Evolutionary conservation across 2,888 invertebrate species (phyloP).

Genomic region (Sisyra terminalis): DNA sequence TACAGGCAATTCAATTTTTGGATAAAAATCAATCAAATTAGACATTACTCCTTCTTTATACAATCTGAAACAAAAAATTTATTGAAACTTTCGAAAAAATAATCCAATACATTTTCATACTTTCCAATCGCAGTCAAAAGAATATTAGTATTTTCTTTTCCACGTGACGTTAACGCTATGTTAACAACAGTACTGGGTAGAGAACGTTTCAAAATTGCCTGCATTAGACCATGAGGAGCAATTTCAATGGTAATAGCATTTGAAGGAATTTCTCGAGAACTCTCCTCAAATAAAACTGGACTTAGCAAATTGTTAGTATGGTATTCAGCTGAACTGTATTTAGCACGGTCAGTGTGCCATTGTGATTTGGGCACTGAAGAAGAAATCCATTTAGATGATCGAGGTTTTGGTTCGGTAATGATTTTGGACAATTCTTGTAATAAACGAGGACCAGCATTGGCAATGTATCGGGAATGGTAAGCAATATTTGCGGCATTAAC

Average conservation of each 20-base stretch:
- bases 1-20: conserved; percentile 62
- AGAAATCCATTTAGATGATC: conserved; percentile 70
- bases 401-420: conserved; percentile 44
- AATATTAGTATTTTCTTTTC: conserved; percentile 43
- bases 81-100: not conserved
- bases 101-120: conserved; percentile 21
- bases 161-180: conserved; percentile 57
- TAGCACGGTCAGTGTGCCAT: conserved; percentile 50
- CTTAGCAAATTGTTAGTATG: conserved; percentile 71
- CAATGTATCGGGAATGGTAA: conserved; percentile 65
- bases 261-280: conserved; percentile 56
- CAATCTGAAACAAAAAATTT: conserved; percentile 34
- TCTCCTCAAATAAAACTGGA: conserved; percentile 60
- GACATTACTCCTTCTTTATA: conserved; percentile 64
- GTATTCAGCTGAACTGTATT: conserved; percentile 68
- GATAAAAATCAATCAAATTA: conserved; percentile 59
- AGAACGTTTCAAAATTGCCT: conserved; percentile 69
- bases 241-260: conserved; percentile 77
- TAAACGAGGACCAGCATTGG: conserved; percentile 38
- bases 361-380: conserved; percentile 57
- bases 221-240: conserved; percentile 78
- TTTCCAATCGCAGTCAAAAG: conserved; percentile 47
- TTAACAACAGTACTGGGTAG: conserved; percentile 52
- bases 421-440: conserved; percentile 43
- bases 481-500: conserved; percentile 24